Evolutionary conservation across 1,140 invertebrate genomes (phyloP), one percentile per base, ranked within the genome.

Genomic region (Habropoda laboriosa): DNA sequence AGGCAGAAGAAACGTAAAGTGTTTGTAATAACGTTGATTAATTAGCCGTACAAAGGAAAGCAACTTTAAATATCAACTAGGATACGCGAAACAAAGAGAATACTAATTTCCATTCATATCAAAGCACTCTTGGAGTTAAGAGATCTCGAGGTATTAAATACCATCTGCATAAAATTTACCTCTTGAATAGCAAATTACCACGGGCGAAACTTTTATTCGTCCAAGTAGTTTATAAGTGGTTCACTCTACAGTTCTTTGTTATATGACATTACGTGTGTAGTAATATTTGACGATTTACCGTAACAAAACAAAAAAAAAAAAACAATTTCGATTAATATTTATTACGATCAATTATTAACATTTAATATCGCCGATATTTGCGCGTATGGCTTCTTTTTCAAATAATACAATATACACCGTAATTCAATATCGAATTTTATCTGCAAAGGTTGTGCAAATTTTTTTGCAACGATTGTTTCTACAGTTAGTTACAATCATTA

Each of bases 71-170:
- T 77, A 70, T 70, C 74, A 77, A 57, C 53, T 70, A 40, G 51
- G 42, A 77, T 35, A 53, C 74, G 40, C 64, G 64, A 77, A 6
- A 42, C 66, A 70, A 77, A 77, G 74, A 70, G 74, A 77, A 77
- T 77, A 67, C 66, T 77, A 77, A 77, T 77, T 77, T 77, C 42
- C 74, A 77, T 77, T 77, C 66, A 40, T 77, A 77, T 70, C 74
- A 67, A 70, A 77, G 74, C 64, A 70, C 64, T 58, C 38, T 32
- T 16, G 16, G 40, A 70, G 64, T 70, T 77, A 77, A 77, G 74
- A 70, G 74, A 77, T 77, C 74, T 77, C 27, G 66, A 70, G 66
- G 64, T 77, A 77, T 77, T 77, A 77, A 77, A 77, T 77, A 77
- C 53, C n/a, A 70, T 70, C 66, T 77, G 74, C 74, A 70, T 77